Base-by-base conservation (phyloP, 2,113 vertebrate species). In the Melierax canorus region DNA sequence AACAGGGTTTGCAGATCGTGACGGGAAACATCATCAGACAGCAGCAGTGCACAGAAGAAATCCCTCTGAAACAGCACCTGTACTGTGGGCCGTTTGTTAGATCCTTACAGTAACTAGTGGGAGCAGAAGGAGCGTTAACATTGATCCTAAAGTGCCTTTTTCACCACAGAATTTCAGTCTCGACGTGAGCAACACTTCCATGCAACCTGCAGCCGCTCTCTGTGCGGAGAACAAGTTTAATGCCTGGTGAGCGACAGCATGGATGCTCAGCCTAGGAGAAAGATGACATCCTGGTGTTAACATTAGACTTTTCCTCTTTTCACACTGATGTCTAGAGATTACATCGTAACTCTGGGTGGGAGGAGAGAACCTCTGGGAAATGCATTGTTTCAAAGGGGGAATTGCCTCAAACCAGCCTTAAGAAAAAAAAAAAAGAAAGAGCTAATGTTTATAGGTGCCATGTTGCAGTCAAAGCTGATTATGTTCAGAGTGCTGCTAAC, bases 201-300 rank as follows among this genome's bases (percentile, higher is more conserved):
- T 2, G 50, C 39, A 27, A 2, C 26, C 51, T 19, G 39, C 41
- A 36, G 46, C 53, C 1, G 1, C 20, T 30, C 30, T 23, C 8
- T 0, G 9, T 5, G 6, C 0, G 0, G 36, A 20, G 41, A 29
- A 3, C 0, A 0, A n/a, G 22, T 27, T 7, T 0, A 0, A 3
- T 3, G 48, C 38, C 6, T 0, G 63, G 12, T 1, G 1, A 48
- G 50, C 1, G 3, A 75, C 83, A 71, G 88, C 32, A 12, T 0
- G 0, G 45, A 4, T 17, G 19, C 38, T 46, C 80, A 55, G 46
- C 94, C 96, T 95, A 19, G 84, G 80, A 18, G 63, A 64, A 48
- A 72, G 12, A 17, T 7, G 9, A 77, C 3, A 26, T 9, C 8
- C 36, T 11, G 7, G 1, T 6, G 76, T 72, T 46, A 45, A 34